Evolutionary conservation across 2,888 invertebrate genomes (phyloP).

Genomic region (Meteorus colon): DNA sequence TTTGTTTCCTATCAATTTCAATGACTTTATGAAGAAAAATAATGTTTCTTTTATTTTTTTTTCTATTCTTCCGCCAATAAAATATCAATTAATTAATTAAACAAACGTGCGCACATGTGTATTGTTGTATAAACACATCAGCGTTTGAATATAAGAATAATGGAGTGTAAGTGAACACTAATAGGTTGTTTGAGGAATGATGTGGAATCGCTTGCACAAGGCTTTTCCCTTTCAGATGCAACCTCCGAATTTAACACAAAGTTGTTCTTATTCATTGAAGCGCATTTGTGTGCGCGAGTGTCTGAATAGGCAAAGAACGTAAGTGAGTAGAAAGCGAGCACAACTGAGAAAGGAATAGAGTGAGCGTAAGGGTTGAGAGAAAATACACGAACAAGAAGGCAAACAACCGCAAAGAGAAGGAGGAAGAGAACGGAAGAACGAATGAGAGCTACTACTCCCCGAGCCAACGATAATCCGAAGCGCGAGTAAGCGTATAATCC

Average conservation of each 20-base stretch:
- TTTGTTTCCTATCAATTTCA: neutral
- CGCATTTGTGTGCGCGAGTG: neutral
- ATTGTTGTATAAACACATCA: neutral
- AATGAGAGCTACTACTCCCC: slow-evolving; percentile 12
- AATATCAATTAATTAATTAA: neutral
- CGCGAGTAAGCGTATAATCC: slow-evolving; percentile 43
- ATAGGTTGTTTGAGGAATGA: slow-evolving; percentile 8
- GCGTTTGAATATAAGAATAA: neutral
- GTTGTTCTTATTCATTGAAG: slow-evolving; percentile 1
- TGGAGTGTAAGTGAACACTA: slow-evolving; percentile 13
- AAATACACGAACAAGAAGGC: slow-evolving; percentile 39
- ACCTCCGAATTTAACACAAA: neutral
- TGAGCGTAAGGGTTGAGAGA: neutral
- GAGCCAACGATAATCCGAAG: slow-evolving; percentile 36
- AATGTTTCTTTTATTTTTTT: neutral
- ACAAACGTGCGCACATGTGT: neutral
- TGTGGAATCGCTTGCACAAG: neutral
- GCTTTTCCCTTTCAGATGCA: neutral
- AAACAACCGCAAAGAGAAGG: slow-evolving; percentile 39
- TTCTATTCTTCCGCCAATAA: neutral
- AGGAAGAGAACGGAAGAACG: neutral
- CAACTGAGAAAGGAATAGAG: neutral
- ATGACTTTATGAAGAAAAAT: neutral
- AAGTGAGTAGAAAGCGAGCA: neutral
- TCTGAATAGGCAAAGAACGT: neutral